These are phyloP conservation scores for Apodemus sylvaticus DNA, from an alignment of 2,113 vertebrate species.

Conservation along the genomic window DNA sequence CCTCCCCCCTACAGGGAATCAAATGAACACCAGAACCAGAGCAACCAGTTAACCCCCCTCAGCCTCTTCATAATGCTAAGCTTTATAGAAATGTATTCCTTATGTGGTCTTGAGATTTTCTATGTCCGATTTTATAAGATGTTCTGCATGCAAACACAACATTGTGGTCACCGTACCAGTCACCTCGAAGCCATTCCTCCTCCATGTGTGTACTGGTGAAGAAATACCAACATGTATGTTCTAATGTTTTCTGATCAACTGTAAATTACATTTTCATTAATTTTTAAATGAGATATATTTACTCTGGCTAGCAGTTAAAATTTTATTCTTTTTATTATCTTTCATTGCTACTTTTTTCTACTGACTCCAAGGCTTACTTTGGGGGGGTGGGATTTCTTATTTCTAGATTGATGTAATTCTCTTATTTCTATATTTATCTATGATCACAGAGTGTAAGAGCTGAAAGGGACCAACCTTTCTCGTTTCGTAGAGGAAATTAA, in stretches of 20 bases:
- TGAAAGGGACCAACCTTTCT: constrained; percentile 65
- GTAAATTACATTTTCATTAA: constrained; percentile 73
- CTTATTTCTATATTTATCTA: constrained; percentile 77
- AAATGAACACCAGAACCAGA: constrained; percentile 55
- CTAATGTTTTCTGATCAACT: constrained; percentile 60
- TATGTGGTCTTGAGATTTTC: constrained; percentile 70
- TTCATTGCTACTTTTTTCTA: constrained; percentile 77
- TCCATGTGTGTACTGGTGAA: constrained; percentile 58
- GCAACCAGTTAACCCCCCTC: constrained; percentile 47
- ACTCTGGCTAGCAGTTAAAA: constrained; percentile 75
- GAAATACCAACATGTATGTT: constrained; percentile 70
- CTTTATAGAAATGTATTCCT: constrained; percentile 70
- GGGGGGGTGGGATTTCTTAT: constrained; percentile 64
- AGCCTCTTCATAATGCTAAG: constrained; percentile 57
- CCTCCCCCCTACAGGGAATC: constrained; percentile 13
- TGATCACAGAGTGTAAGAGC: constrained; percentile 61
- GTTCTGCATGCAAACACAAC: constrained; percentile 71
- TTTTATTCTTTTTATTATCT: constrained; percentile 78
- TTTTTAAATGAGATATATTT: constrained; percentile 80
- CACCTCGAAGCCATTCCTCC: constrained; percentile 40
- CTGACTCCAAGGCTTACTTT: constrained; percentile 66
- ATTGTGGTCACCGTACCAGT: constrained; percentile 50
- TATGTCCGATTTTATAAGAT: constrained; percentile 69
- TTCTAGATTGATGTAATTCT: constrained; percentile 72
- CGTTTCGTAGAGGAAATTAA: constrained; percentile 50